Conservation (phyloP, 2,797 vertebrate genomes). For the Australoheros facetus region DNA sequence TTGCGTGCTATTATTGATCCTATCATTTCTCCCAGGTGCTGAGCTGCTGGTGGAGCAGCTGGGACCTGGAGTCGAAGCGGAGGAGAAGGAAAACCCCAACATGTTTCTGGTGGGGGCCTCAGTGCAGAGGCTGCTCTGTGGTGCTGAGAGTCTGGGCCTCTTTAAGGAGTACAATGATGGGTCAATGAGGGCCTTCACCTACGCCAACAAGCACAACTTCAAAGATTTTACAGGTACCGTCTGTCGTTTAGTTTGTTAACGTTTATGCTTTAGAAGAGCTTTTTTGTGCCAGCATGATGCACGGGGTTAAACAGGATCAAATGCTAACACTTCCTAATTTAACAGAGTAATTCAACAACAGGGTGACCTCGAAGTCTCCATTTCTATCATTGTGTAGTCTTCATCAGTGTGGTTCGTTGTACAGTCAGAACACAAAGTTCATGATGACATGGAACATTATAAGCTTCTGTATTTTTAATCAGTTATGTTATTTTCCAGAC, state of each 20-base stretch:
- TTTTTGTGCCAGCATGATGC: too few species aligned
- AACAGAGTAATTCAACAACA: too few species aligned
- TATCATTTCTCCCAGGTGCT: conserved; percentile 79
- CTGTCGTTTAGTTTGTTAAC: background rate
- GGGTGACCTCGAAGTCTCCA: too few species aligned
- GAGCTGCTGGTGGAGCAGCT: conserved; percentile 88
- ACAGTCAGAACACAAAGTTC: too few species aligned
- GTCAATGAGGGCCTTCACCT: conserved; percentile 91
- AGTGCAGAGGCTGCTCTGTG: conserved; percentile 84
- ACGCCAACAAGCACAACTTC: conserved; percentile 85
- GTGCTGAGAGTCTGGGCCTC: conserved; percentile 90
- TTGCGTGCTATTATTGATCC: background rate
- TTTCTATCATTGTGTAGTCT: too few species aligned
- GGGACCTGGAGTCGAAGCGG: conserved; percentile 62
- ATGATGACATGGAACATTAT: too few species aligned
- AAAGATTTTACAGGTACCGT: conserved; percentile 86
- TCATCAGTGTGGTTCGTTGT: too few species aligned
- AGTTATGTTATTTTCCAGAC: too few species aligned
- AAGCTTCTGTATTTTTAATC: too few species aligned
- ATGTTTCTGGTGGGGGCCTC: conserved; percentile 90
- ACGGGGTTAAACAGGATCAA: background rate
- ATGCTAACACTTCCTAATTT: too few species aligned
- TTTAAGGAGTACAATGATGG: conserved; percentile 91
- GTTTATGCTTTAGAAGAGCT: background rate
- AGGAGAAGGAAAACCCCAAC: conserved; percentile 82